Evolutionary conservation across 2,888 invertebrate genomes (phyloP).

Genomic region (Acrocyrtus sp.): DNA sequence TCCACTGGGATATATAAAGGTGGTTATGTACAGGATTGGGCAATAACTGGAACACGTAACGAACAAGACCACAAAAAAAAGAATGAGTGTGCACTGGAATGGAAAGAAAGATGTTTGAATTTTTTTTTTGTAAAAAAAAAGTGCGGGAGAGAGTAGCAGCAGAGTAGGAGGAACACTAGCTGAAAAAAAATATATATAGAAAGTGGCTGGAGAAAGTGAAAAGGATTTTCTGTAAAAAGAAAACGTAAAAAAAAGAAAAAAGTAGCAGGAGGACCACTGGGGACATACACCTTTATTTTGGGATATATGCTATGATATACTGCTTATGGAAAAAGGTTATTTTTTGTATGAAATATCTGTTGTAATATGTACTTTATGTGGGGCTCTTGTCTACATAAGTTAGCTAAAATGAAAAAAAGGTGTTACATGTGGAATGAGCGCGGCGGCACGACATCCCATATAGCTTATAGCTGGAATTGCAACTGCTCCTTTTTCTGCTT

Average conservation of each 20-base stretch:
- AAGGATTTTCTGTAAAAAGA: too few species aligned
- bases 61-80: slow-evolving; percentile 10
- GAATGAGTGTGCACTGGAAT: slow-evolving; percentile 5
- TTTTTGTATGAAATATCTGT: slow-evolving; percentile 23
- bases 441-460: background rate
- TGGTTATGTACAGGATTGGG: too few species aligned
- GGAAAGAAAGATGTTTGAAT: slow-evolving; percentile 29
- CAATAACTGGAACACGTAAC: slow-evolving; percentile 42
- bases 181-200: slow-evolving; percentile 20
- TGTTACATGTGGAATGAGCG: slow-evolving; percentile 21
- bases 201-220: slow-evolving; percentile 24
- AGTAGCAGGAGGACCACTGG: slow-evolving; percentile 42
- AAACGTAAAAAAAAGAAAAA: too few species aligned
- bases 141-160: slow-evolving; percentile 11
- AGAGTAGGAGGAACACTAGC: slow-evolving; percentile 7
- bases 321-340: too few species aligned
- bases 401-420: slow-evolving; percentile 21
- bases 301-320: slow-evolving; percentile 1
- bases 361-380: slow-evolving; percentile 12
- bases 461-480: background rate
- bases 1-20: slow-evolving; percentile 45
- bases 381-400: slow-evolving; percentile 23
- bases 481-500: slow-evolving; percentile 17
- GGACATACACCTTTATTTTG: slow-evolving; percentile 11
- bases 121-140: slow-evolving; percentile 20